Conservation (phyloP, 2,113 vertebrate species). For the Phainopepla nitens region DNA sequence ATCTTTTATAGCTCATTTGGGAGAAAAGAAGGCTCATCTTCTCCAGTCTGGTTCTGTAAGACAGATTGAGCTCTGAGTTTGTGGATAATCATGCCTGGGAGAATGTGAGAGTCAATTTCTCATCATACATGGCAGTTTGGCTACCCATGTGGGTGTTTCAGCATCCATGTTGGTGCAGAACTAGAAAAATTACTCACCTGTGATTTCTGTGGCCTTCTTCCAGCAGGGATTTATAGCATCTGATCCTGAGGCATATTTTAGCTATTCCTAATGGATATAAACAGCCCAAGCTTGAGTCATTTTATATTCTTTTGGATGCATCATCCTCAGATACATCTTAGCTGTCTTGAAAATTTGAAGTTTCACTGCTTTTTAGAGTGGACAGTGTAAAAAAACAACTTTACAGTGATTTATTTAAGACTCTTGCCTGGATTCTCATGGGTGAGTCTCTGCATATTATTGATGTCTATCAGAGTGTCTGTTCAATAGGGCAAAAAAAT, state of each 20-base stretch:
- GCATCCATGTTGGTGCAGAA: not conserved
- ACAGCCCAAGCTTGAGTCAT: not conserved
- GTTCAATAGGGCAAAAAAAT: not conserved
- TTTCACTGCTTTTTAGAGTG: not conserved
- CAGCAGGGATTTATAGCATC: not conserved
- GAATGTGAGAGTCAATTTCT: not conserved
- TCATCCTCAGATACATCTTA: not conserved
- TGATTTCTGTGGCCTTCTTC: conserved; percentile 11
- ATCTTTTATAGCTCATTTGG: not conserved
- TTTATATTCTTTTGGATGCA: not conserved
- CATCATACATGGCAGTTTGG: not conserved
- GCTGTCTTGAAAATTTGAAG: not conserved
- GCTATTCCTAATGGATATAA: not conserved
- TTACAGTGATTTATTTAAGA: not conserved
- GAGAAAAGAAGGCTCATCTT: not conserved
- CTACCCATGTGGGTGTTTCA: not conserved
- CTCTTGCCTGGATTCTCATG: not conserved
- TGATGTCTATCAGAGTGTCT: not conserved
- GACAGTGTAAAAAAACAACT: not conserved
- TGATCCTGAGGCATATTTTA: not conserved
- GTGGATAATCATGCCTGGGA: not conserved
- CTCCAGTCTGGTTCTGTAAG: not conserved
- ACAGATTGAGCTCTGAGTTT: not conserved
- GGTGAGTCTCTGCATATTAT: not conserved
- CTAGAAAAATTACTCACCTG: not conserved